A percentile compares a stretch with the other conserved stretches of the same genome.
Evolutionary conservation across 2,888 invertebrate species (phyloP).

Genomic region (Pimpla rufipes): DNA sequence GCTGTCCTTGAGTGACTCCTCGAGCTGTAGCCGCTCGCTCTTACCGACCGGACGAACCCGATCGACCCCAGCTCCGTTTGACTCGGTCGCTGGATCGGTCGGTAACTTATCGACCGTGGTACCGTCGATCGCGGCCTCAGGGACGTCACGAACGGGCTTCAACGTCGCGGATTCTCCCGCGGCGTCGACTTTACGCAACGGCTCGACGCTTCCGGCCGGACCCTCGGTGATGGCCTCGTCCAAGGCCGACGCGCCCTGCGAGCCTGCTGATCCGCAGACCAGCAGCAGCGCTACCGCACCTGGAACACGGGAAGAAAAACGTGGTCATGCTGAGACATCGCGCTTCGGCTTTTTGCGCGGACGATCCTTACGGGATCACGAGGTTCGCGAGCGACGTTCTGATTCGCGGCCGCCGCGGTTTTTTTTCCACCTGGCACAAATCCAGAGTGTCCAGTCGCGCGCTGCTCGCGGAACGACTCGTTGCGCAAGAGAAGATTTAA

Average conservation of each 20-base stretch:
- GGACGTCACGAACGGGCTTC: constrained; percentile 49
- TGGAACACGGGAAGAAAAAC: constrained; percentile 49
- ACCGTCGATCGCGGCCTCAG: too few relatives aligned
- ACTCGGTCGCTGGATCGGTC: too few relatives aligned
- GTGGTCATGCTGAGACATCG: background rate
- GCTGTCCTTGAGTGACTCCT: too few relatives aligned
- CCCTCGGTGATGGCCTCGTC: background rate
- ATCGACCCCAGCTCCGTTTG: too few relatives aligned
- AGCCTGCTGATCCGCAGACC: constrained; percentile 56
- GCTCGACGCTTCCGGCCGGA: constrained; percentile 50
- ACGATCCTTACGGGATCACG: background rate
- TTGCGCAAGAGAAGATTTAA: background rate
- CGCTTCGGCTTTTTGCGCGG: background rate
- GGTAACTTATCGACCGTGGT: too few relatives aligned
- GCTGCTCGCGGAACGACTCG: background rate
- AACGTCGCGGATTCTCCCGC: constrained; percentile 47
- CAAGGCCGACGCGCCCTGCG: constrained; percentile 40
- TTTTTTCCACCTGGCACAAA: background rate
- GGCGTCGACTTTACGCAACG: constrained; percentile 55
- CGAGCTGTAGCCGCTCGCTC: background rate
- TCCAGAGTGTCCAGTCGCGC: background rate
- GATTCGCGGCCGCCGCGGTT: too few relatives aligned
- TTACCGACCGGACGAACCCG: background rate
- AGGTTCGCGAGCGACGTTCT: background rate
- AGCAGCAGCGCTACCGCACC: constrained; percentile 65